Evolutionary conservation across 1,140 invertebrate species (phyloP).

Genomic region (Popillia japonica): DNA sequence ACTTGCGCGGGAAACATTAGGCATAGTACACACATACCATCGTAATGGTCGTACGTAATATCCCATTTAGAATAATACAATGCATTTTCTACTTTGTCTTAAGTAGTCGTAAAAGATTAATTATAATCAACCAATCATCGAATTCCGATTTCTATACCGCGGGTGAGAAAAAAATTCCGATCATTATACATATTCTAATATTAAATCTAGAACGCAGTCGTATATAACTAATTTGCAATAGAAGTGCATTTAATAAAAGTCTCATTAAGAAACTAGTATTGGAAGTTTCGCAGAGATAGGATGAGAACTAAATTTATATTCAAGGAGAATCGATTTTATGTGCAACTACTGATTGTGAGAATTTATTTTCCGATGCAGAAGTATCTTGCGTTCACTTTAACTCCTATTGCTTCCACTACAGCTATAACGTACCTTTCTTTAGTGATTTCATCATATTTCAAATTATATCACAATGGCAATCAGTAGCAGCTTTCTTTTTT

Average conservation of each 20-base stretch:
- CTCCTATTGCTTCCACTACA: too few species aligned
- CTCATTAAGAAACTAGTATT: slow-evolving; percentile 14
- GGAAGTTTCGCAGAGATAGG: slow-evolving; percentile 20
- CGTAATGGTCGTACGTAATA: too few species aligned
- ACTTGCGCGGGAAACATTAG: background rate
- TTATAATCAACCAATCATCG: too few species aligned
- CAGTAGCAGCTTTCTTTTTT: background rate
- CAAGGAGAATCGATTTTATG: slow-evolving; percentile 28
- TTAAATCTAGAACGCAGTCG: background rate
- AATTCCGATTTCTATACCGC: too few species aligned
- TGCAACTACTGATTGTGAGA: slow-evolving; percentile 14
- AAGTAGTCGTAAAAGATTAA: too few species aligned
- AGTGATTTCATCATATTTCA: slow-evolving; percentile 7
- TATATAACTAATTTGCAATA: background rate
- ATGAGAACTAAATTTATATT: slow-evolving; percentile 6
- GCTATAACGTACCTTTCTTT: background rate
- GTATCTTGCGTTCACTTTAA: slow-evolving; percentile 6
- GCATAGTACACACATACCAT: background rate
- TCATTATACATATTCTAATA: background rate
- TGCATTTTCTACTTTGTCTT: too few species aligned
- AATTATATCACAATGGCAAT: slow-evolving; percentile 29
- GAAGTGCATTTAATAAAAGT: too few species aligned
- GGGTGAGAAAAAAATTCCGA: too few species aligned
- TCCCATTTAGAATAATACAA: too few species aligned
- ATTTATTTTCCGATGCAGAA: background rate